phyloP scores from a whole-genome alignment of 2,113 vertebrate genomes.

The Erpornis zantholeuca region DNA sequence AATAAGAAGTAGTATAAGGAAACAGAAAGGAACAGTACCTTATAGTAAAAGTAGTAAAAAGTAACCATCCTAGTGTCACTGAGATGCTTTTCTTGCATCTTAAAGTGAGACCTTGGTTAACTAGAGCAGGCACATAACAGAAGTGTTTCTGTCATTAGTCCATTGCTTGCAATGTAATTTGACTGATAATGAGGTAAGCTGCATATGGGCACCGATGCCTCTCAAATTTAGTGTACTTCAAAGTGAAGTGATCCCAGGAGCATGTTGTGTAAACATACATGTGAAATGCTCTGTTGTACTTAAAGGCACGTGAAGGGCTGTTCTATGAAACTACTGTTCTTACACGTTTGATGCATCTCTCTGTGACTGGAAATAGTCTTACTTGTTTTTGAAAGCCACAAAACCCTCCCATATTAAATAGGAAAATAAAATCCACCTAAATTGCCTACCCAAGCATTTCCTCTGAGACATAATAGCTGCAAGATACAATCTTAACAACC shows the following conservation, averaged over 20 bases:
- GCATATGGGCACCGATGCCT: neutral
- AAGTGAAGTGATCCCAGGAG: neutral
- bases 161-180: neutral
- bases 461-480: neutral
- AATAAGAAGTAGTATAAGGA: neutral
- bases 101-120: neutral
- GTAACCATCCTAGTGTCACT: neutral
- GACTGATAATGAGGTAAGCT: neutral
- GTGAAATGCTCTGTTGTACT: neutral
- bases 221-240: neutral
- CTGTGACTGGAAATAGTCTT: neutral
- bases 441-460: conserved; percentile 3
- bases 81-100: neutral
- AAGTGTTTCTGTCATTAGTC: neutral
- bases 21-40: neutral
- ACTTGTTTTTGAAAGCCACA: neutral
- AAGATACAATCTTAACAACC: conserved; percentile 26
- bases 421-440: neutral
- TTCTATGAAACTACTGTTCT: neutral
- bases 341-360: neutral
- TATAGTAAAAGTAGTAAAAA: neutral
- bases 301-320: neutral
- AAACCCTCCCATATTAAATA: neutral
- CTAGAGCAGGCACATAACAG: neutral
- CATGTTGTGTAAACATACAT: neutral